Evolutionary conservation across 2,888 invertebrate genomes (phyloP).

Genomic region (Eudemis profundana): DNA sequence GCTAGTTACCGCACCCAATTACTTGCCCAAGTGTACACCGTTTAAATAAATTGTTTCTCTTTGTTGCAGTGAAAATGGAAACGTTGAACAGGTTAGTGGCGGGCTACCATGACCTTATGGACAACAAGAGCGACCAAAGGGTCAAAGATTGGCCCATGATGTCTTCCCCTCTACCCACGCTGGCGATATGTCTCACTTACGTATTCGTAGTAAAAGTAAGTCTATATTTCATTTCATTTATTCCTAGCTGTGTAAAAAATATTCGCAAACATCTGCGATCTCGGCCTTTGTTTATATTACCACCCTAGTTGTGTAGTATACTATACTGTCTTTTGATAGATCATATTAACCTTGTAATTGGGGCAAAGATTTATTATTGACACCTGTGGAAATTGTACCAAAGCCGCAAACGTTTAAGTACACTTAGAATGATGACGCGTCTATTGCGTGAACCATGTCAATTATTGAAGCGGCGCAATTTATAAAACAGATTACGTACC

Average conservation of each 20-base stretch:
- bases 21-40: background rate
- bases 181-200: slow-evolving; percentile 90
- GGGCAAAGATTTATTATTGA: too few species aligned
- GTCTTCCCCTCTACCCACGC: slow-evolving; percentile 92
- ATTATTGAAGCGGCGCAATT: background rate
- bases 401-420: background rate
- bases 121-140: slow-evolving; percentile 93
- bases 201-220: slow-evolving; percentile 90
- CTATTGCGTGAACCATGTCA: slow-evolving; percentile 48
- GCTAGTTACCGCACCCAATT: slow-evolving; percentile 15
- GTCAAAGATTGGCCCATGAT: slow-evolving; percentile 93
- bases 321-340: too few species aligned
- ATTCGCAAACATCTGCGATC: too few species aligned
- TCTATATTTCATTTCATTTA: slow-evolving; percentile 38
- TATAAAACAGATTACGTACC: background rate
- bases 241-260: too few species aligned
- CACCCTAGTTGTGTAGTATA: too few species aligned
- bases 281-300: too few species aligned
- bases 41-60: slow-evolving; percentile 43
- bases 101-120: slow-evolving; percentile 91
- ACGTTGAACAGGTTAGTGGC: slow-evolving; percentile 85
- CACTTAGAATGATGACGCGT: slow-evolving; percentile 2
- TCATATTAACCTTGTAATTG: too few species aligned
- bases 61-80: slow-evolving; percentile 86
- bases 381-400: background rate